Percentiles rank a stretch among this genome's conserved stretches.
phyloP scores from a whole-genome alignment of 2,797 vertebrate genomes.

The Lacerta bilineata region DNA sequence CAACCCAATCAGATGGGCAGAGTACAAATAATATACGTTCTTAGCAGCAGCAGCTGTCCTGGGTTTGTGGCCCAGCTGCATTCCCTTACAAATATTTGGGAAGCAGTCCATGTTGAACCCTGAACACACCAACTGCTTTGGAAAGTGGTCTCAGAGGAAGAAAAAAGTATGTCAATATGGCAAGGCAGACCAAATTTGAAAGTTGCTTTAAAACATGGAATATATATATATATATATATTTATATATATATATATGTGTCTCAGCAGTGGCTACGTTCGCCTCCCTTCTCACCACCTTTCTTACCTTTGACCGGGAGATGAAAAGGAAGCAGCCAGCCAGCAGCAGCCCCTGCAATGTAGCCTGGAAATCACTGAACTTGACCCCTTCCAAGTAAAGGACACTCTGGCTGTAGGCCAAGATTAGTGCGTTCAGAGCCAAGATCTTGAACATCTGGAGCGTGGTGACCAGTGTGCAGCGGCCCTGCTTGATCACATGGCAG shows the following conservation, averaged over 20 bases:
- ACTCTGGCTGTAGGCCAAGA: constrained; percentile 97
- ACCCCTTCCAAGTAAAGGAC: constrained; percentile 97
- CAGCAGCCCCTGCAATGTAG: constrained; percentile 94
- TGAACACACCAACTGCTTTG: not conserved
- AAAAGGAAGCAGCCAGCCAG: constrained; percentile 98
- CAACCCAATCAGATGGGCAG: no score
- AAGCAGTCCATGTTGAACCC: not conserved
- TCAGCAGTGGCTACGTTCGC: no score
- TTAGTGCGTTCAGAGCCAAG: constrained; percentile 94
- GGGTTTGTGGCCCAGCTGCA: not conserved
- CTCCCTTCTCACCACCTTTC: not conserved
- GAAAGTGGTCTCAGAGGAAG: not conserved
- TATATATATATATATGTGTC: not conserved
- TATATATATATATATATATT: not conserved
- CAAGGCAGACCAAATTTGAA: not conserved
- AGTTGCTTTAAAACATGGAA: not conserved
- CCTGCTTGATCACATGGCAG: constrained; percentile 98
- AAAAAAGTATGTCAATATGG: not conserved
- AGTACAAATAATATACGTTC: no score
- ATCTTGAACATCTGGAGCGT: constrained; percentile 99
- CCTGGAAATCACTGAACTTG: constrained; percentile 98
- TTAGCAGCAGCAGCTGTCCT: no score
- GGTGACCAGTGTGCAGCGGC: constrained; percentile 95
- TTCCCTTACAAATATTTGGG: not conserved
- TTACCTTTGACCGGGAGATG: constrained; percentile 97